phyloP scores from a whole-genome alignment of 2,888 invertebrate species.

The Tinea trinotella region DNA sequence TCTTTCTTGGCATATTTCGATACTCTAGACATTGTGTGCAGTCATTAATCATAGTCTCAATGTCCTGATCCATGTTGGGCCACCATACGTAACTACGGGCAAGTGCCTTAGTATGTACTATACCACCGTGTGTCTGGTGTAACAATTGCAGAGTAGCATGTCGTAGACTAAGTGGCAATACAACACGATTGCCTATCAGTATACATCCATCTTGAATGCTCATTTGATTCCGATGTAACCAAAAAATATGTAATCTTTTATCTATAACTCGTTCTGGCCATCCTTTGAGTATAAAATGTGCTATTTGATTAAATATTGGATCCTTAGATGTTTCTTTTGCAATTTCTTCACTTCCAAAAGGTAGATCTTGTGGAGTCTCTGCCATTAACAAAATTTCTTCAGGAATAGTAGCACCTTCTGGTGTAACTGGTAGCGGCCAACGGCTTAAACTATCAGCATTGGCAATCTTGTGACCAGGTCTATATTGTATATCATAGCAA shows the following conservation, averaged over 20 bases:
- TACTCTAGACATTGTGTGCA: neutral
- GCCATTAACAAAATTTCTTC: conserved; percentile 24
- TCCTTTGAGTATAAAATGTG: conserved; percentile 23
- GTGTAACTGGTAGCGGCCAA: conserved; percentile 23
- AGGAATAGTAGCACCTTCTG: conserved; percentile 19
- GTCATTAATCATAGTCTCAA: neutral
- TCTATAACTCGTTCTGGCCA: conserved; percentile 20
- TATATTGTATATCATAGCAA: conserved; percentile 25
- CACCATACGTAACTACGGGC: conserved; percentile 9
- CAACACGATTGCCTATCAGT: neutral
- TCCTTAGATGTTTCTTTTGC: conserved; percentile 20
- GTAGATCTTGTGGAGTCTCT: conserved; percentile 22
- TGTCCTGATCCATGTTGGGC: neutral
- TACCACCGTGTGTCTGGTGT: neutral
- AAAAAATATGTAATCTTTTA: neutral
- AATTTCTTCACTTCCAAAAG: conserved; percentile 20
- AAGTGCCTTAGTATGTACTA: neutral
- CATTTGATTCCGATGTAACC: neutral
- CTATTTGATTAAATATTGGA: conserved; percentile 20
- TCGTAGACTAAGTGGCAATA: neutral
- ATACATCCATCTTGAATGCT: neutral
- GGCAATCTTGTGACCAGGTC: conserved; percentile 25
- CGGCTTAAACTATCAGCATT: conserved; percentile 26
- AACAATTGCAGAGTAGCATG: neutral
- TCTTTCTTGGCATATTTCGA: neutral